phyloP scores from a whole-genome alignment of 2,797 vertebrate species.

The Sebastes minor region DNA sequence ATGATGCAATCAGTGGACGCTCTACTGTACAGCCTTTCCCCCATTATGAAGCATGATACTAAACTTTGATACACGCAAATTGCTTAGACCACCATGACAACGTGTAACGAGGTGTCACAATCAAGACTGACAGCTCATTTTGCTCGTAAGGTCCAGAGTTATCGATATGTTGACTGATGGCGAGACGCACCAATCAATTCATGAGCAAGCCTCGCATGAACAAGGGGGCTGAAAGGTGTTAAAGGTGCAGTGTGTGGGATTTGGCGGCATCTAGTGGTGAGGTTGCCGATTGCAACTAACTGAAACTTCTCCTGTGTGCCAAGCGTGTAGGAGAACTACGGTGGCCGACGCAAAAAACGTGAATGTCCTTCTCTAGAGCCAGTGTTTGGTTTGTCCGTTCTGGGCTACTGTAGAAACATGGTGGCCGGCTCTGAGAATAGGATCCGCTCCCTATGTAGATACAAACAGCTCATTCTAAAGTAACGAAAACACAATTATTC shows the following conservation, averaged over 20 bases:
- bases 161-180: too few relatives aligned
- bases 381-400: too few relatives aligned
- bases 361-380: too few relatives aligned
- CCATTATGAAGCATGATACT: not conserved
- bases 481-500: too few relatives aligned
- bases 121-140: not conserved
- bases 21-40: not conserved
- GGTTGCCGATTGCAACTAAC: too few relatives aligned
- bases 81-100: not conserved
- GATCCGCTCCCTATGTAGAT: rapidly evolving
- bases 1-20: not conserved
- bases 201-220: not conserved
- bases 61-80: rapidly evolving
- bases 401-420: too few relatives aligned
- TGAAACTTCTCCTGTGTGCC: too few relatives aligned
- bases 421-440: too few relatives aligned
- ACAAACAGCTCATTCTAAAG: too few relatives aligned
- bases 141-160: not conserved
- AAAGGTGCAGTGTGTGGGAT: not conserved
- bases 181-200: not conserved
- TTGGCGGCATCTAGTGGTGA: too few relatives aligned
- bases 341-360: too few relatives aligned
- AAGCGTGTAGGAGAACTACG: too few relatives aligned
- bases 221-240: not conserved
- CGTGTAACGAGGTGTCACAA: not conserved